Conservation (phyloP, 2,113 vertebrate genomes). For the Tautogolabrus adspersus region DNA sequence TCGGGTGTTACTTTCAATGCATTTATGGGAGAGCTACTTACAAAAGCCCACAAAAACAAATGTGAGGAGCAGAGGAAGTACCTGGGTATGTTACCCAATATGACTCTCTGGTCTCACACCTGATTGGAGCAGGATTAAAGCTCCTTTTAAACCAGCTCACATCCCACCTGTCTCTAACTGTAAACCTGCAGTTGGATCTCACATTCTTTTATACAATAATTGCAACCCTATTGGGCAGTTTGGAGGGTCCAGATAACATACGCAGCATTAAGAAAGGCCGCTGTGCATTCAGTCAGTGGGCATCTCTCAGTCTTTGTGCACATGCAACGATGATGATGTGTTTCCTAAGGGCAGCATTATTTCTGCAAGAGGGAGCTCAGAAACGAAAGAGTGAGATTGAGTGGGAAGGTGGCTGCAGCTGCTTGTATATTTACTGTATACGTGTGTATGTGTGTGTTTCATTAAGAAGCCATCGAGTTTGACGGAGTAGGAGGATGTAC, state of each 20-base stretch:
- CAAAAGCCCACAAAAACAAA: constrained; percentile 3
- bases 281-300: constrained; percentile 12
- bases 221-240: not conserved
- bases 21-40: constrained; percentile 5
- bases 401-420: constrained; percentile 57
- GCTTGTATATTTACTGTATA: constrained; percentile 64
- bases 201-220: constrained; percentile 13
- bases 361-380: constrained; percentile 50
- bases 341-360: constrained; percentile 63
- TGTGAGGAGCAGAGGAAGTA: constrained; percentile 8
- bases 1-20: not conserved
- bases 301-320: constrained; percentile 38
- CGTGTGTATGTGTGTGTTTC: constrained; percentile 29
- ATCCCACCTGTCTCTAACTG: constrained; percentile 11
- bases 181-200: constrained; percentile 3
- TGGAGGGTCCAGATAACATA: constrained; percentile 16
- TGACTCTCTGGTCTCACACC: constrained; percentile 12
- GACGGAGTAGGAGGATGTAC: constrained; percentile 68
- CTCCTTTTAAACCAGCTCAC: not conserved
- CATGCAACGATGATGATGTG: constrained; percentile 42
- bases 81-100: constrained; percentile 16
- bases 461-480: constrained; percentile 67
- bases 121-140: constrained; percentile 59
- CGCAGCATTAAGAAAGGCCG: constrained; percentile 26
- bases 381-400: constrained; percentile 35